These are phyloP conservation scores for Hyposmocoma kahamanoa DNA, from an alignment of 1,140 invertebrate genomes.

Conservation along the genomic window DNA sequence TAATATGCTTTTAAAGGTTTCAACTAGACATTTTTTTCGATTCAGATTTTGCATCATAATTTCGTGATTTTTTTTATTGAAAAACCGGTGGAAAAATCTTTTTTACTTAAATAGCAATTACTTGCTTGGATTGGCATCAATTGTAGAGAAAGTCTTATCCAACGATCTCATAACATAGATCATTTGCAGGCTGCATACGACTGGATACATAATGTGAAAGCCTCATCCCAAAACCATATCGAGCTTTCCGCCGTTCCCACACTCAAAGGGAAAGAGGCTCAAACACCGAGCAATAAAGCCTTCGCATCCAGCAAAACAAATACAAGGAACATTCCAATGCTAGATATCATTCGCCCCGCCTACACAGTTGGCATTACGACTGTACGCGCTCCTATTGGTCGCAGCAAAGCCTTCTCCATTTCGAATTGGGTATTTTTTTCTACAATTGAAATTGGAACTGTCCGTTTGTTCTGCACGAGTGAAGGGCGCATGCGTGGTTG, in stretches of 20 bases:
- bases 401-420: constrained; percentile 66
- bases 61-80: no score
- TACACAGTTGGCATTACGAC: constrained; percentile 71
- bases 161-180: no score
- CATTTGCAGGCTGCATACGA: constrained; percentile 36
- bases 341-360: constrained; percentile 72
- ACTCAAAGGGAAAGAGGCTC: constrained; percentile 67
- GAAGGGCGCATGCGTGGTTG: constrained; percentile 50
- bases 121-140: no score
- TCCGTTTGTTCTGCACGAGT: constrained; percentile 63
- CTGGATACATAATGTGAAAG: constrained; percentile 59
- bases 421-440: constrained; percentile 72
- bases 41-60: no score
- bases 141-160: no score
- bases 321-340: constrained; percentile 71
- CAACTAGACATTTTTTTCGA: no score
- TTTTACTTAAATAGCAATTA: no score
- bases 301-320: constrained; percentile 69
- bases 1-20: not conserved
- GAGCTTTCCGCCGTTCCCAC: constrained; percentile 51
- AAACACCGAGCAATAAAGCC: constrained; percentile 69
- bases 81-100: no score
- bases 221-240: constrained; percentile 50
- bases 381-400: constrained; percentile 65
- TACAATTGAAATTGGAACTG: constrained; percentile 72